Percentiles rank a stretch among this genome's conserved stretches.
These are phyloP conservation scores for Hypsopygia costalis DNA, from an alignment of 2,888 invertebrate species.

Conservation along the genomic window DNA sequence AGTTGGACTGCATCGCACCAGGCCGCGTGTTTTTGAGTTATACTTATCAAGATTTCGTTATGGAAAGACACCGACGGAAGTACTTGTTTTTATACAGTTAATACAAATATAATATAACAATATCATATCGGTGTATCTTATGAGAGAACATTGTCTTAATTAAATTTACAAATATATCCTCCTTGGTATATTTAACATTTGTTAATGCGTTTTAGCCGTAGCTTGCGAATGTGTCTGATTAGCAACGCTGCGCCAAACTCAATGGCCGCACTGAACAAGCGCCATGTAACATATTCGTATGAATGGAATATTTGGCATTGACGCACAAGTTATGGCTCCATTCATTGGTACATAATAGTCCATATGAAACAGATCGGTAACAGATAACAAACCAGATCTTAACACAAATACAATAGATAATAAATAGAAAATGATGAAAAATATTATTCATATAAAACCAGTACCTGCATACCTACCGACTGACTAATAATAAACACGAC, in stretches of 20 bases:
- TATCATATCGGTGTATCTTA: too few relatives aligned
- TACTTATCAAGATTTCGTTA: background rate
- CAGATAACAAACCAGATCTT: background rate
- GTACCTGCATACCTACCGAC: too few relatives aligned
- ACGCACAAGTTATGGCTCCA: conserved; percentile 12
- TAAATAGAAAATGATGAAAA: background rate
- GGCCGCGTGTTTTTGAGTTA: conserved; percentile 4
- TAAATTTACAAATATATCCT: too few relatives aligned
- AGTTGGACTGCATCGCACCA: conserved; percentile 40
- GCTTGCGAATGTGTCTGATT: conserved; percentile 26
- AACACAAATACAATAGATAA: background rate
- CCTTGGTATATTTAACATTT: too few relatives aligned
- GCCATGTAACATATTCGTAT: conserved; percentile 24
- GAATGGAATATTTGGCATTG: conserved; percentile 58
- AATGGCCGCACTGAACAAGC: conserved; percentile 27
- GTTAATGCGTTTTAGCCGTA: conserved; percentile 17
- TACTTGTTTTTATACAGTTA: too few relatives aligned
- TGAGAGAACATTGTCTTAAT: too few relatives aligned
- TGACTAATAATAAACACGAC: background rate
- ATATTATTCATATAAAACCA: background rate
- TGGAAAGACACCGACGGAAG: background rate
- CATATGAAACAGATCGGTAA: background rate
- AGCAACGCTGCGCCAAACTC: conserved; percentile 29
- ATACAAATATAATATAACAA: too few relatives aligned
- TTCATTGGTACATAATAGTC: conserved; percentile 3